These are phyloP conservation scores for Picus viridis DNA, from an alignment of 2,797 vertebrate species.

Conservation along the genomic window DNA sequence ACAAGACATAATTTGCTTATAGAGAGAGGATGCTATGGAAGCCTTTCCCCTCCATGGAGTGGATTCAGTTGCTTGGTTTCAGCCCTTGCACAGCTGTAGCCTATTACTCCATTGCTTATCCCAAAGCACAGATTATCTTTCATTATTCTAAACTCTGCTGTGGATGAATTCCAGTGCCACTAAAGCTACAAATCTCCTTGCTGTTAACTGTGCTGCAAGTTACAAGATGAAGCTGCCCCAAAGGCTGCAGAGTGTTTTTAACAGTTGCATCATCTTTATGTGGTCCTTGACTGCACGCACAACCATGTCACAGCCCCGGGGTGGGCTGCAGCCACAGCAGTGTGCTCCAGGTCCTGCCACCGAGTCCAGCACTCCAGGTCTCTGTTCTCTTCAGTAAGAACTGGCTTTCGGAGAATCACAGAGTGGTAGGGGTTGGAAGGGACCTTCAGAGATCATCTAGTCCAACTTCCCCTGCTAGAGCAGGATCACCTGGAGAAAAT, in stretches of 20 bases:
- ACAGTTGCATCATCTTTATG: not conserved
- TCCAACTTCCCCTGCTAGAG: no score
- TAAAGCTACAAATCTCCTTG: not conserved
- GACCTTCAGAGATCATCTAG: no score
- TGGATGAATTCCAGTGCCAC: not conserved
- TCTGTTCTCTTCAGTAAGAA: not conserved
- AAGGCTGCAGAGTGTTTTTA: not conserved
- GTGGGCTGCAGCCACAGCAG: not conserved
- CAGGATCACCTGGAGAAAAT: no score
- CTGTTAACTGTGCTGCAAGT: not conserved
- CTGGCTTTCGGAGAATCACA: not conserved
- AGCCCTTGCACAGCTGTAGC: not conserved
- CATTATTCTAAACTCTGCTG: not conserved
- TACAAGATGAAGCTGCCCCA: not conserved
- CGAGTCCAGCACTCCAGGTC: not conserved
- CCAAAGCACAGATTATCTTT: not conserved
- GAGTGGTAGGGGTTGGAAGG: no score
- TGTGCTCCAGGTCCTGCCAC: not conserved
- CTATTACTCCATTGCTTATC: not conserved
- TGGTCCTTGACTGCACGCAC: not conserved
- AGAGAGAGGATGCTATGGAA: not conserved
- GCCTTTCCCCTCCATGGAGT: not conserved
- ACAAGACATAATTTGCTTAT: constrained; percentile 23
- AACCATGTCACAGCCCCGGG: not conserved
- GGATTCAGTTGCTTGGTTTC: not conserved